These are phyloP conservation scores for Agrotis segetum DNA, from an alignment of 2,888 invertebrate species.

Conservation along the genomic window DNA sequence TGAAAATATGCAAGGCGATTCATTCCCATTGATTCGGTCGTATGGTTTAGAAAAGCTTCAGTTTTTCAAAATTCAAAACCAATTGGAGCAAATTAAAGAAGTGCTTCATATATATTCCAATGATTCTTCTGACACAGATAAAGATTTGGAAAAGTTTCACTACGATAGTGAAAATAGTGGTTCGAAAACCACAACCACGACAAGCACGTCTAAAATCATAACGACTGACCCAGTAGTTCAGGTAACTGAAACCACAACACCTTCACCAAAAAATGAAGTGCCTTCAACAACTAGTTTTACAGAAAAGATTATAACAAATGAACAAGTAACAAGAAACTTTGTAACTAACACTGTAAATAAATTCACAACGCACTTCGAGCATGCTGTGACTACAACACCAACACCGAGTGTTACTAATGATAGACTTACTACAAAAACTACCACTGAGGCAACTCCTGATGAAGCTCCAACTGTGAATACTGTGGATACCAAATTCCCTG, in stretches of 20 bases:
- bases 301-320: slow-evolving; percentile 64
- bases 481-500: slow-evolving; percentile 79
- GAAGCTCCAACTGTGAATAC: slow-evolving; percentile 73
- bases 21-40: slow-evolving; percentile 82
- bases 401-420: slow-evolving; percentile 75
- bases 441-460: slow-evolving; percentile 63
- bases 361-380: slow-evolving; percentile 74
- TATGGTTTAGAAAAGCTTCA: slow-evolving; percentile 86
- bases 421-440: slow-evolving; percentile 47
- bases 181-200: slow-evolving; percentile 33
- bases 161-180: slow-evolving; percentile 76
- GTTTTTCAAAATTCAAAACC: slow-evolving; percentile 81
- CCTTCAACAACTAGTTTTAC: slow-evolving; percentile 18
- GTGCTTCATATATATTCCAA: slow-evolving; percentile 83
- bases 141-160: slow-evolving; percentile 77
- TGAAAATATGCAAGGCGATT: slow-evolving; percentile 85
- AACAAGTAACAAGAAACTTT: slow-evolving; percentile 64
- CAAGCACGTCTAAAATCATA: slow-evolving; percentile 17
- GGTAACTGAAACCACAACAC: slow-evolving; percentile 58
- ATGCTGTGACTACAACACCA: slow-evolving; percentile 74
- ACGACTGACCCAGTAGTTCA: slow-evolving; percentile 26
- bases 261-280: slow-evolving; percentile 23
- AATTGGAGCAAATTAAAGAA: slow-evolving; percentile 82
- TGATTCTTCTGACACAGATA: slow-evolving; percentile 75
- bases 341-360: slow-evolving; percentile 71